Percentiles rank a stretch among this genome's conserved stretches.
Evolutionary conservation across 2,113 vertebrate species (phyloP).

Genomic region (Spilogale gracilis): DNA sequence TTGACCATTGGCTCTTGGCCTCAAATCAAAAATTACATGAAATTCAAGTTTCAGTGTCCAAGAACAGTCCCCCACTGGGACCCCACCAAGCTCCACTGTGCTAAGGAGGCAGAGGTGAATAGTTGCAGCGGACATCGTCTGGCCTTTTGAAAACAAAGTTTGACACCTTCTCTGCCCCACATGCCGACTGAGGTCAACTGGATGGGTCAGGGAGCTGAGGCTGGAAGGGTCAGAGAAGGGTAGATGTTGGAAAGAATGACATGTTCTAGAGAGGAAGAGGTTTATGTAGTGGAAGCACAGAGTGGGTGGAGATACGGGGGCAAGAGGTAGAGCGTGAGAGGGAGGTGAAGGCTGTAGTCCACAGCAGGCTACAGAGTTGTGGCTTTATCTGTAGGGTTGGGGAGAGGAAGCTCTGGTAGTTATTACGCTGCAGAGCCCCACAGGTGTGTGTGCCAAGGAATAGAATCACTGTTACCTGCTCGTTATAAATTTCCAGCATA

Average conservation of each 20-base stretch:
- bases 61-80: background rate
- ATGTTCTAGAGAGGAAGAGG: background rate
- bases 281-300: background rate
- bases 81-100: background rate
- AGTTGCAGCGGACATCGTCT: background rate
- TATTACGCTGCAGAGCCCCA: background rate
- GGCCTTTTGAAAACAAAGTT: background rate
- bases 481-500: slow-evolving; percentile 95
- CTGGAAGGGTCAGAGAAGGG: background rate
- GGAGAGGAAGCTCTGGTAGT: background rate
- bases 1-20: background rate
- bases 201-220: too few species aligned
- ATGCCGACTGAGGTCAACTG: background rate
- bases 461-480: slow-evolving; percentile 88
- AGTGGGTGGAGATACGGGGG: background rate
- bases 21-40: background rate
- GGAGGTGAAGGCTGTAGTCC: fast-evolving
- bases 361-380: background rate
- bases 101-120: background rate
- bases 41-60: background rate
- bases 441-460: background rate
- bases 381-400: background rate
- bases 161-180: fast-evolving
- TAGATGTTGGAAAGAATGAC: background rate
- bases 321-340: background rate